phyloP scores from a whole-genome alignment of 2,888 invertebrate species.

The Thyatira batis region DNA sequence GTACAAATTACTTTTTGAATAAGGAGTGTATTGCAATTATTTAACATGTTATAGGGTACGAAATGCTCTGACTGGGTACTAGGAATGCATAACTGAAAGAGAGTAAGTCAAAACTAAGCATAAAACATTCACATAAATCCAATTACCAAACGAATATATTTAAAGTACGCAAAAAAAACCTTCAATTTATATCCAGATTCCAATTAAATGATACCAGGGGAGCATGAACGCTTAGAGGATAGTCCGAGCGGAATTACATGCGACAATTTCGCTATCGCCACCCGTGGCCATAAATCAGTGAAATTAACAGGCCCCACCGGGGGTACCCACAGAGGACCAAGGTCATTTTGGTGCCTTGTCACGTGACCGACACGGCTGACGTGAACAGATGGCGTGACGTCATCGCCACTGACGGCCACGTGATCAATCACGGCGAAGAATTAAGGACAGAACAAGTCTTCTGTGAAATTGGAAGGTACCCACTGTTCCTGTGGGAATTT shows the following conservation, averaged over 20 bases:
- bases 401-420: conserved; percentile 13
- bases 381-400: conserved; percentile 34
- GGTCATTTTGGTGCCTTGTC: conserved; percentile 10
- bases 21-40: too few relatives aligned
- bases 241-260: conserved; percentile 2
- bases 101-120: too few relatives aligned
- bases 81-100: too few relatives aligned
- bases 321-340: conserved; percentile 22
- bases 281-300: conserved; percentile 32
- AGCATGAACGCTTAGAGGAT: conserved; percentile 1
- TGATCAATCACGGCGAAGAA: conserved; percentile 20
- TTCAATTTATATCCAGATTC: neutral
- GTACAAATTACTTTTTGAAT: too few relatives aligned
- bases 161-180: neutral
- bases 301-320: conserved; percentile 31
- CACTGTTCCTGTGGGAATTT: neutral
- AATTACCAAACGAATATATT: neutral
- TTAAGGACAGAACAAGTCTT: conserved; percentile 10
- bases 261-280: conserved; percentile 11
- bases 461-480: conserved; percentile 9
- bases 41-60: too few relatives aligned
- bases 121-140: too few relatives aligned
- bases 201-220: neutral
- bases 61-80: too few relatives aligned
- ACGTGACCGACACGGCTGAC: conserved; percentile 22